Percentiles rank a stretch among this genome's conserved stretches.
Evolutionary conservation across 2,888 invertebrate species (phyloP).

Genomic region (Orchesellides sinensis): DNA sequence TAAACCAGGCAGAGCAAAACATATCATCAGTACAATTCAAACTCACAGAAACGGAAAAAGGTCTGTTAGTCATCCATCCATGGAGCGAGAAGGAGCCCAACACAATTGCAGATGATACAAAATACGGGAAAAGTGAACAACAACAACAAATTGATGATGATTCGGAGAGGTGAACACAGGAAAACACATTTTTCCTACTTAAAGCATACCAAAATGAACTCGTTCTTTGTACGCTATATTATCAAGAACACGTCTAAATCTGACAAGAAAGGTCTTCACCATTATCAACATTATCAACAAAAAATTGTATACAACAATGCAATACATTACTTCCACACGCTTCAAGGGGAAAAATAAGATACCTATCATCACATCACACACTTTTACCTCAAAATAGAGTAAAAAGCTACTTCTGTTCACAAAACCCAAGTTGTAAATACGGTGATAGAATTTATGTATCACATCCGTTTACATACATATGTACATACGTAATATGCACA

Average conservation of each 20-base stretch:
- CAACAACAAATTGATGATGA: constrained; percentile 4
- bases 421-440: too few relatives aligned
- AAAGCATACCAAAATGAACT: too few relatives aligned
- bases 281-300: constrained; percentile 6
- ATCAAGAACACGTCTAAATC: neutral
- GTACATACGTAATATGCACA: neutral
- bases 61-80: neutral
- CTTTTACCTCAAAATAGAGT: neutral
- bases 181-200: neutral
- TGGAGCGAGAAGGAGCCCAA: neutral
- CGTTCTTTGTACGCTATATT: neutral
- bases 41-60: neutral
- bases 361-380: constrained; percentile 14
- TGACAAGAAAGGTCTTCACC: neutral
- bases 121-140: neutral
- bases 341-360: neutral
- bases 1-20: constrained; percentile 26
- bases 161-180: neutral
- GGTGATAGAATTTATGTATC: neutral
- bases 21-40: neutral
- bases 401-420: neutral
- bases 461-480: constrained; percentile 12
- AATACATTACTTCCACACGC: too few relatives aligned
- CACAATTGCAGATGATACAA: neutral
- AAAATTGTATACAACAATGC: neutral